Base-by-base conservation (phyloP, 2,888 invertebrate genomes). In the Lepidonotus clava region DNA sequence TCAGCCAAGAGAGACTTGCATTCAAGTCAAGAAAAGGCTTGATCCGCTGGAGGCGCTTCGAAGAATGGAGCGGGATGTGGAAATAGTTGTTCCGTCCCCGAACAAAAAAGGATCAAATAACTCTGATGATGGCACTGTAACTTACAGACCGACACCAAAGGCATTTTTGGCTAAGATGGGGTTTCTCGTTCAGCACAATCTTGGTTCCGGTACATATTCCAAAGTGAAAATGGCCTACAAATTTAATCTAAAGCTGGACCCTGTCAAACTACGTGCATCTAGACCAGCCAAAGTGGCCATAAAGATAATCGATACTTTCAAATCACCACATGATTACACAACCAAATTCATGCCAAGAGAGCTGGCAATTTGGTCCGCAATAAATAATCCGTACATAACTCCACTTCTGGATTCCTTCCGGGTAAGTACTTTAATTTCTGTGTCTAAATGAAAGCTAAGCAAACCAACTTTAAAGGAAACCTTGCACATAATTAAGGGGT, bases 131-230 rank as follows among this genome's bases (percentile, higher is more conserved):
- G 41, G 4, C 4, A n/a, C 28, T 21, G 34, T 4, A 24, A 28
- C 4, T 66, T 67, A 24, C 67, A 28, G 28, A 1, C 92, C 93
- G 36, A 94, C 93, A 0, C 93, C 93, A 87, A 89, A 92, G 67
- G 93, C 93, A 0, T 90, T 93, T 24, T 88, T 94, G 28, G 93
- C 93, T 4, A 91, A 91, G 83, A 91, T 90, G 86, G 93, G 93
- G 11, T 92, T 91, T 86, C 89, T 93, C 24, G 92, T 93, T 0
- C 90, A 92, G 84, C 90, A 92, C 38, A 91, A 91, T 18, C 90
- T 94, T 18, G 94, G 94, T 1, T 92, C 92, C 83, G 94, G 94
- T 8, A 93, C 93, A 24, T 94, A 93, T 87, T 93, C 93, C 6
- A 93, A 91, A 87, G 91, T 91, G 83, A 91, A 86, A 88, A 34